Base-by-base conservation (phyloP, 53 echinoderm and acorn worm species). In the Henricia sp. region DNA sequence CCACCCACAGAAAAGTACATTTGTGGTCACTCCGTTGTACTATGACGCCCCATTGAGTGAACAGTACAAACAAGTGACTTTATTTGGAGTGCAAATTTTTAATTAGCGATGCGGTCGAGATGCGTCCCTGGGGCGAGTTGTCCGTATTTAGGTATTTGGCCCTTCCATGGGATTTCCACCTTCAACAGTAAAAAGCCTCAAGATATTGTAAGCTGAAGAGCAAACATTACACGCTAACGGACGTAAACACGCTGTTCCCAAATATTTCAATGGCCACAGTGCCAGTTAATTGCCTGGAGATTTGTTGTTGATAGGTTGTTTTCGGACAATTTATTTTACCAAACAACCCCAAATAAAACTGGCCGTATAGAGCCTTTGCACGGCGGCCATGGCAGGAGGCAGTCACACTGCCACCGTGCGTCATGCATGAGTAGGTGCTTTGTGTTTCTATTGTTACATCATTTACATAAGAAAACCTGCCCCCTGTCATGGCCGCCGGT, bases 21-120 rank as follows among this genome's bases (percentile, higher is more conserved):
- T 46, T 16, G 30, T 58, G 29, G 76, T 75, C 57, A 38, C 26
- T 24, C 27, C 25, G 9, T 50, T 46, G 56, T 55, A 14, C 14
- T 39, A n/a, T 32, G 21, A 35, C 60, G 60, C 21, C 26, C 42
- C 60, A 27, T 19, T 14, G 26, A 77, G 59, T 60, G 44, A 13
- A 12, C 25, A 39, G 16, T 26, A 48, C n/a, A 70, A 6, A 63
- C 14, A 63, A 80, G 80, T 80, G 48, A 80, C 43, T 64, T 80
- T n/a, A n/a, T n/a, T n/a, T 64, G 48, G 46, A 80, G 64, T 24
- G 44, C 27, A 32, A n/a, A 63, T 80, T 80, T 80, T 80, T 80
- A 80, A 80, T 80, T 80, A 80, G 80, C 48, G 37, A 11, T 54
- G 52, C 36, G 6, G 64, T 64, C 46, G 2, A 21, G 64, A 12